Evolutionary conservation across 2,888 invertebrate genomes (phyloP), one percentile per base, ranked within the genome.

Genomic region (Mimachlamys varia): DNA sequence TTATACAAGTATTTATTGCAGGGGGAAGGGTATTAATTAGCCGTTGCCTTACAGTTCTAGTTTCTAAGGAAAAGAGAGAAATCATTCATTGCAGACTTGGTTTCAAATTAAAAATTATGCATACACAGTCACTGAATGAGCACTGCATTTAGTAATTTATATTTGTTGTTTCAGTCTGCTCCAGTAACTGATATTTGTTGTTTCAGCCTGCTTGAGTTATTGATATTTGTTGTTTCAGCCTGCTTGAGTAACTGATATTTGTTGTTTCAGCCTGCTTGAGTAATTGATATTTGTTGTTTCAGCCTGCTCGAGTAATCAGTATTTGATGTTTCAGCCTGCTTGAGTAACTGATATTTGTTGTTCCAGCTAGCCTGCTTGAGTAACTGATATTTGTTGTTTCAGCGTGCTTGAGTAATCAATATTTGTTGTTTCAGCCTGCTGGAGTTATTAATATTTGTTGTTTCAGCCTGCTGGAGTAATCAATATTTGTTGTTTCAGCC

Each of bases 291-390:
- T 53, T 17, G 62, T 15, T 89, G 22, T 93, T 92, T 15, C 93
- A 95, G 95, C 93, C 62, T 19, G 58, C 19, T n/a, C 1, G 3
- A 27, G 13, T 76, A 27, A 12, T 27, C 50, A 17, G 33, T 90
- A 27, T 89, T 53, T 17, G 62, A 15, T 89, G 22, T 93, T 92
- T 15, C 93, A 95, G 95, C 93, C 62, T 19, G 58, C 19, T n/a
- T 4, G 3, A 27, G 13, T 76, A 27, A 12, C 33, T 87, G 33
- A 49, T 90, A 27, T 89, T 53, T 17, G 62, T 15, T 89, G 22
- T 93, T 92, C 15, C 93, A 95, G 95, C 93, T 62, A n/a, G n/a
- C n/a, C n/a, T n/a, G 58, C 19, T n/a, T 4, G 3, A 27, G 13
- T 76, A 27, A 12, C 33, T 87, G 33, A 49, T 90, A 27, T 89